These are phyloP conservation scores for Netelia inedita DNA, from an alignment of 2,888 invertebrate genomes.

Conservation along the genomic window DNA sequence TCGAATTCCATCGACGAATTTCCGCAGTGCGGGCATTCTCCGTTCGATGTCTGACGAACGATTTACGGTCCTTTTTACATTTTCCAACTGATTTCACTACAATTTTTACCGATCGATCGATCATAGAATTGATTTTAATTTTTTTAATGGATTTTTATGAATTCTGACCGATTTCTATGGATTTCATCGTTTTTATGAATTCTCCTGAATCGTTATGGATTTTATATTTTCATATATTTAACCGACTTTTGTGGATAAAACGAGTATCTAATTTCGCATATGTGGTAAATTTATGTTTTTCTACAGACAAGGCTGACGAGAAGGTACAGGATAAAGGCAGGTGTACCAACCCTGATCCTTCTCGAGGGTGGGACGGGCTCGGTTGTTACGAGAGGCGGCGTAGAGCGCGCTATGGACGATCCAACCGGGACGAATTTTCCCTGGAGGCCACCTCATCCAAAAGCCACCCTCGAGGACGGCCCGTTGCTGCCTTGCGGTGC, in stretches of 20 bases:
- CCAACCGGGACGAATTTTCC: conserved; percentile 90
- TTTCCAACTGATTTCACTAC: no score
- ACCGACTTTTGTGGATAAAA: background rate
- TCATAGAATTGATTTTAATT: no score
- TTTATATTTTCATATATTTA: background rate
- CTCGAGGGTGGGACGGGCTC: conserved; percentile 89
- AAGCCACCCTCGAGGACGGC: conserved; percentile 83
- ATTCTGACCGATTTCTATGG: no score
- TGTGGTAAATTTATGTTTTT: background rate
- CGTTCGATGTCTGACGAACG: background rate
- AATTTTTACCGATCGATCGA: no score
- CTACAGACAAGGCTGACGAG: conserved; percentile 91
- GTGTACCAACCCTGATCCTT: conserved; percentile 91
- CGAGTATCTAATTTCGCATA: background rate
- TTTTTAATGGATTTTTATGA: no score
- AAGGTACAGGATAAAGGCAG: conserved; percentile 91
- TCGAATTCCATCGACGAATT: conserved; percentile 1
- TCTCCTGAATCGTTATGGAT: no score
- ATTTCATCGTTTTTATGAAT: no score
- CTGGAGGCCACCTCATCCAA: conserved; percentile 90
- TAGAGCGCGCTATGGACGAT: conserved; percentile 90
- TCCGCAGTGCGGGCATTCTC: conserved; percentile 5
- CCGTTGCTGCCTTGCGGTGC: conserved; percentile 82
- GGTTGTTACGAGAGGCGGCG: conserved; percentile 88
- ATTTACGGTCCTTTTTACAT: background rate